Evolutionary conservation across 2,113 vertebrate species (phyloP).

Genomic region (mouse (Mus musculus)): GRCm39 chr16:54195001-54195500

Average conservation of each 20-base stretch:
- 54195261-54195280: neutral
- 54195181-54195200: neutral
- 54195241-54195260: neutral
- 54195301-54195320: neutral
- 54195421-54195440: conserved; percentile 30
- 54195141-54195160: neutral
- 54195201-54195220: neutral
- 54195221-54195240: neutral
- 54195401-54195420: conserved; percentile 18
- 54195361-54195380: neutral
- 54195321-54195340: neutral
- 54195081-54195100: neutral
- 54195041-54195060: conserved; percentile 6
- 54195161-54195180: neutral
- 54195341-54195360: conserved; percentile 1
- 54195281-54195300: neutral
- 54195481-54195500: neutral
- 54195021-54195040: neutral
- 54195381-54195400: neutral
- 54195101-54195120: neutral
- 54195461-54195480: neutral
- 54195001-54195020: neutral
- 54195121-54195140: neutral
- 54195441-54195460: conserved; percentile 11
- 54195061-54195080: neutral